Evolutionary conservation across 2,888 invertebrate genomes (phyloP).

Genomic region (Agrotis puta): DNA sequence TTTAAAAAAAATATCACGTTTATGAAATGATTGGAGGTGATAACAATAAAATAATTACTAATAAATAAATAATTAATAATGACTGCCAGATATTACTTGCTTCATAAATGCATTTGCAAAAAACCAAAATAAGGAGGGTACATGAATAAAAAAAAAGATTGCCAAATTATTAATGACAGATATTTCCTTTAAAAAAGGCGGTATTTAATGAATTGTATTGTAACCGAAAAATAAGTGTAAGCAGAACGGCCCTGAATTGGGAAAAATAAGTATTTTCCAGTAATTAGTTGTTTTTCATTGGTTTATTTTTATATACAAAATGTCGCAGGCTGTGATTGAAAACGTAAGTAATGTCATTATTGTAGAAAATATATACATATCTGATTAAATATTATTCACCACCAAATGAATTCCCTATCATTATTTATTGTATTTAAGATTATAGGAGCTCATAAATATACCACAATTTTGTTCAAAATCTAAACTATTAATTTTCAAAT

Average conservation of each 20-base stretch:
- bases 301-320: neutral
- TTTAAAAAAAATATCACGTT: too few species aligned
- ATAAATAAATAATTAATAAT: too few species aligned
- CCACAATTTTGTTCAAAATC: neutral
- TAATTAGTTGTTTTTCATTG: neutral
- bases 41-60: too few species aligned
- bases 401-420: neutral
- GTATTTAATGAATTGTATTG: constrained; percentile 2
- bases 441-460: neutral
- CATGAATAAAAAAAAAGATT: constrained; percentile 4
- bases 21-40: too few species aligned
- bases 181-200: neutral
- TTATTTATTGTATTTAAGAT: neutral
- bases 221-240: constrained; percentile 13
- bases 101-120: constrained; percentile 1
- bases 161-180: constrained; percentile 1
- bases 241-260: neutral
- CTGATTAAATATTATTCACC: too few species aligned
- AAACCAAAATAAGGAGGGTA: constrained; percentile 28
- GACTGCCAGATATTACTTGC: neutral
- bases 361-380: neutral
- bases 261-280: neutral
- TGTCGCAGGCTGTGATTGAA: constrained; percentile 30
- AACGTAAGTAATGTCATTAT: constrained; percentile 32
- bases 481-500: neutral